Percentiles rank a stretch among this genome's conserved stretches.
phyloP scores from a whole-genome alignment of 2,113 vertebrate genomes.

The Strigops habroptila region DNA sequence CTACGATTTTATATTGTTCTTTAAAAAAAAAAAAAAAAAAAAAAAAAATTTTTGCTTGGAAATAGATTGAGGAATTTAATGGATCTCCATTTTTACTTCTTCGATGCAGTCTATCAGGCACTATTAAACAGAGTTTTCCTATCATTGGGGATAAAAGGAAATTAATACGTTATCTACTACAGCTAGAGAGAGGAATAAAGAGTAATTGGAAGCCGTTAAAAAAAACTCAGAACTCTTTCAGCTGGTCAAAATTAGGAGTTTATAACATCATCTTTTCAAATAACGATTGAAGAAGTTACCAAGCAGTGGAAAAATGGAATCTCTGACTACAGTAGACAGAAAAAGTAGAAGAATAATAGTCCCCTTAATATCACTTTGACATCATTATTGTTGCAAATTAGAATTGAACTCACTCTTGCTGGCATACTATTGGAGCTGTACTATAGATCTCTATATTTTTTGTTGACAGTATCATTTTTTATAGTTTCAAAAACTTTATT shows the following conservation, averaged over 20 bases:
- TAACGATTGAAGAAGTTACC: background rate
- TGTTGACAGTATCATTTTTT: background rate
- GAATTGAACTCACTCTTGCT: background rate
- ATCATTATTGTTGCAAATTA: background rate
- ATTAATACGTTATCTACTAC: background rate
- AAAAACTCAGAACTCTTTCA: background rate
- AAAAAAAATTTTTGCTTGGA: background rate
- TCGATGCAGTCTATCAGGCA: background rate
- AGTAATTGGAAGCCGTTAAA: conserved; percentile 2
- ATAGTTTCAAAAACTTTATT: background rate
- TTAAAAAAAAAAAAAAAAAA: background rate
- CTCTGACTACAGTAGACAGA: background rate
- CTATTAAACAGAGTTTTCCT: background rate
- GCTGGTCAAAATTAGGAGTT: conserved; percentile 18
- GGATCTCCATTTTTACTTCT: background rate
- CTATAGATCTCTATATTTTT: background rate
- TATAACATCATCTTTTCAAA: background rate
- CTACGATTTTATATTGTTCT: background rate
- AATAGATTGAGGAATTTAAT: background rate
- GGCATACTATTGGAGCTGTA: background rate
- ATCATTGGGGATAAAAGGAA: background rate
- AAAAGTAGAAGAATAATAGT: background rate
- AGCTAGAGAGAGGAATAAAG: background rate
- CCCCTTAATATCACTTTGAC: background rate
- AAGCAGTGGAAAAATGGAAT: background rate